Base-by-base conservation (phyloP, 2,113 vertebrate genomes). In the mouse (Mus musculus) region DNA sequence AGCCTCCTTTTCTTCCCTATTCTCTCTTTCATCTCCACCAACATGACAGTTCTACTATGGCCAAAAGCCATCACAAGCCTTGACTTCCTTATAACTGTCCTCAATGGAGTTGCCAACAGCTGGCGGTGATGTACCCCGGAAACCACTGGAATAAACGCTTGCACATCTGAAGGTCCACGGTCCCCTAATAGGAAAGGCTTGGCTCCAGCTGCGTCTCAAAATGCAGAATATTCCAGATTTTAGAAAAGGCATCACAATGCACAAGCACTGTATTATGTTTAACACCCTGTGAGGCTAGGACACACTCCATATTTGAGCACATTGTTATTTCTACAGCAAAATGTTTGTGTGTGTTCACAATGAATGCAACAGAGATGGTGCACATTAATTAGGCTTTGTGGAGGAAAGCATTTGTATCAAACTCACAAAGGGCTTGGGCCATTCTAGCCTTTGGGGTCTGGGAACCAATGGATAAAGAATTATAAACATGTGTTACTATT, bases 181-280 rank as follows among this genome's bases (percentile, higher is more conserved):
- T 59, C 46, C 90, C 59, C 76, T 85, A 46, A 36, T 1, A 10
- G 0, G 11, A 89, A 95, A 72, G 36, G 0, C 59, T 39, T 16
- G n/a, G 36, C 6, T 86, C 90, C 80, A 84, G 71, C 46, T 77
- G 26, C 61, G 30, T 72, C 73, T 87, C 61, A 71, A 81, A 88
- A 63, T 87, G 54, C 26, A 39, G 52, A 89, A 49, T 93, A 52
- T 22, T 88, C 88, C 19, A 13, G 49, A 75, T 63, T 92, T 91
- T 65, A 92, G 96, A 59, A 96, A 96, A 85, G 52, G 22, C 49
- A 87, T 63, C 59, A 39, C 20, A 54, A 65, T 28, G 26, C 24
- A 42, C 17, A 59, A 56, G 61, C 3, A 24, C 7, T 71, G 65
- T 30, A 65, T 46, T 36, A 63, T 11, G 10, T 24, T 54, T 85